Evolutionary conservation across 2,113 vertebrate species (phyloP).

Genomic region (Salvelinus namaycush): DNA sequence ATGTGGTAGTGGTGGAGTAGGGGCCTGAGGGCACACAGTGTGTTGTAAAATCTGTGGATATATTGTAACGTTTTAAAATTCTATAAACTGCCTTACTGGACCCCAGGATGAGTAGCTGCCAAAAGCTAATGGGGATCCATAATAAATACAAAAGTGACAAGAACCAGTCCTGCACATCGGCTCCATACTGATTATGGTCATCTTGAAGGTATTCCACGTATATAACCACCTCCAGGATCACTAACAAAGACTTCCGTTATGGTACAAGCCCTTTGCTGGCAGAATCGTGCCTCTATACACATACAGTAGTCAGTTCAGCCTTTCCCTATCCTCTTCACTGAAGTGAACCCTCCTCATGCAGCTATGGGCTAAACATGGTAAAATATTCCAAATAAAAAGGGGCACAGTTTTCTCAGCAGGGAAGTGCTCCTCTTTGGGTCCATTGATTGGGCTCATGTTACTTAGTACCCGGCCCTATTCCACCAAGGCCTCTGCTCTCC

Average conservation of each 20-base stretch:
- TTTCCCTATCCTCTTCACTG: not conserved
- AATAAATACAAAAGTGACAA: not conserved
- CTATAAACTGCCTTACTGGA: too few relatives aligned
- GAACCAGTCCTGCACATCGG: conserved; percentile 8
- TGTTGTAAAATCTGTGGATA: too few relatives aligned
- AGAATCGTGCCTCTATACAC: not conserved
- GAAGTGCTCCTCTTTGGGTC: not conserved
- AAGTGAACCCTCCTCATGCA: not conserved
- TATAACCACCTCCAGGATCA: not conserved
- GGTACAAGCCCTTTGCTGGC: not conserved
- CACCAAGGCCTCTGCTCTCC: not conserved
- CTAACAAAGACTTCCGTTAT: not conserved
- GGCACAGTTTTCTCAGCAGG: not conserved
- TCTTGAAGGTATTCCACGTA: too few relatives aligned
- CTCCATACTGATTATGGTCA: too few relatives aligned
- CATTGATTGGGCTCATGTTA: conserved; percentile 22
- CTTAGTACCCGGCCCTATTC: not conserved
- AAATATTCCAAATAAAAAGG: not conserved
- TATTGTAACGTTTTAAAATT: too few relatives aligned
- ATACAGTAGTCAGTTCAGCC: not conserved
- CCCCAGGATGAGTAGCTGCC: too few relatives aligned
- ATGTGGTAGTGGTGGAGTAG: too few relatives aligned
- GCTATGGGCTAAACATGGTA: not conserved
- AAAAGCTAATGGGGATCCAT: too few relatives aligned
- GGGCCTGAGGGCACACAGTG: too few relatives aligned